Evolutionary conservation across 2,113 vertebrate genomes (phyloP), one percentile per base, ranked within the genome.

Genomic region (Aegotheles bennettii): DNA sequence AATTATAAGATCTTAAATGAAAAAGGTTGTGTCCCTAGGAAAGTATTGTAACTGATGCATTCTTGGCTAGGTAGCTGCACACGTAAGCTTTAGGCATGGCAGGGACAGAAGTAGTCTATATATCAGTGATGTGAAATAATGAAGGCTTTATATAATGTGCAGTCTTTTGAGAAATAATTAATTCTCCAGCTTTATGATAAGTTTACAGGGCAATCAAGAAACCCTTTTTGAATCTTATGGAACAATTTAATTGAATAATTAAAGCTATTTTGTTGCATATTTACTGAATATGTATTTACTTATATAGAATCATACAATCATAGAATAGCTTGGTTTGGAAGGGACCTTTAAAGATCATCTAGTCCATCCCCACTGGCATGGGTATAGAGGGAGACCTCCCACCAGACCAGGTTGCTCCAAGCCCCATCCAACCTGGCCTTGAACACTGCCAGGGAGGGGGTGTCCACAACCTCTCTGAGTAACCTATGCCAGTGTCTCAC

Each of bases 401-500:
- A 36, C 33, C 42, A 51, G 42, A 57, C 2, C 13, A 54, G n/a
- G 6, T 36, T 77, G 24, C 38, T 63, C 64, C 54, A 16, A 90
- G 33, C 12, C 42, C 3, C 11, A 3, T 63, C 42, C n/a, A 65
- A 0, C 36, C 29, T 79, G 63, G 3, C 18, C 75, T 57, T 61
- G 23, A 33, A 35, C 36, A 28, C 20, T 33, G 8, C 17, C 43
- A 36, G 14, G 15, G 24, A 68, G 15, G 61, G 25, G 40, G 28
- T 35, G 36, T 23, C 29, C 33, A 40, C 47, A 80, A 0, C 8
- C 35, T 80, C 63, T 28, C n/a, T 38, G 36, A 67, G 40, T 4
- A 90, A 11, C 0, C 0, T 43, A 26, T 43, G 2, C 10, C 25
- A 48, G 33, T 68, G 21, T 3, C 38, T 88, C 70, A 60, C n/a